Base-by-base conservation (phyloP, 2,113 vertebrate genomes). In the Osmerus eperlanus region DNA sequence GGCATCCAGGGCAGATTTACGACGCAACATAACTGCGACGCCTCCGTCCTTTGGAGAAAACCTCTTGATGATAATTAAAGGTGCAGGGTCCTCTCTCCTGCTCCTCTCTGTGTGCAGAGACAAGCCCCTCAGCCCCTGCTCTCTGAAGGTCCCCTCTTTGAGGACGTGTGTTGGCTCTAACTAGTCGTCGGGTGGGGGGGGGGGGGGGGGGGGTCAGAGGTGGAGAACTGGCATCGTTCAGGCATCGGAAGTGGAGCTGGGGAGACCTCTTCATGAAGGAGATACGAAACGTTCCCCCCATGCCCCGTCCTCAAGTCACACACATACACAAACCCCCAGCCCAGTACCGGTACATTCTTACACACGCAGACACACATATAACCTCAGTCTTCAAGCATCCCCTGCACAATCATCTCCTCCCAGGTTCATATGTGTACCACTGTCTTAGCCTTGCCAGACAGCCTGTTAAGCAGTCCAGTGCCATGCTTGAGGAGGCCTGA, bases 1-100 rank as follows among this genome's bases (percentile, higher is more conserved):
- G 87, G 90, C 93, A 89, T 90, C 82, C 90, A 85, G 89, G 93
- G 91, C 92, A 93, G 93, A 95, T 95, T 93, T 95, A 95, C 91
- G 93, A 95, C 92, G 92, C 93, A 92, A 94, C 93, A 92, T 93
- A 94, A 95, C 92, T 87, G 91, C 91, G 90, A 93, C 91, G 94
- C 93, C 92, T 93, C 89, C 91, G 88, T 95, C 93, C 93, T 91
- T 92, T 90, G 91, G 90, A 88, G 89, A 90, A 89, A 93, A 93
- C 93, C 94, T 94, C 95, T 92, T 93, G 93, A 96, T 96, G 94
- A 94, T 96, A 94, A 97, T 97, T 96, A 96, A 96, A 96, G 94
- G 94, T 95, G 91, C 90, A 93, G 93, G 87, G 92, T 79, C 78
- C 21, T 65, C 84, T 71, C 78, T 76, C 82, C 82, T 7, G 36